Percentiles rank a stretch among this genome's conserved stretches.
Evolutionary conservation across 2,888 invertebrate genomes (phyloP).

Genomic region (Nemoura dubitans): DNA sequence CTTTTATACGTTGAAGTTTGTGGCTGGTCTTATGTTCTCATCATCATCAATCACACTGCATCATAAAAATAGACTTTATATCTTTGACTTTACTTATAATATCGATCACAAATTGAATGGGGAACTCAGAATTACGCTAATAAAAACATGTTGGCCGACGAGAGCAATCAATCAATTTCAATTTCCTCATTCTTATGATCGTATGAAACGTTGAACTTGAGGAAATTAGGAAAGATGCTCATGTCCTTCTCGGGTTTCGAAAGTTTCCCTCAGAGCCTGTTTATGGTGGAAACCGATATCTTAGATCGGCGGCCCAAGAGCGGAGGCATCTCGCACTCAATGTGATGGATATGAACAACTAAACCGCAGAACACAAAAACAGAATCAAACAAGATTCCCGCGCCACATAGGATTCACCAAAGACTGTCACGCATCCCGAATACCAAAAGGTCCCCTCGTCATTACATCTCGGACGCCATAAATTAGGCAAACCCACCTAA

Average conservation of each 20-base stretch:
- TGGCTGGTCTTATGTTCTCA: background rate
- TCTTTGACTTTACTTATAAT: constrained; percentile 12
- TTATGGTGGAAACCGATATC: too few relatives aligned
- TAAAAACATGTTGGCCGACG: background rate
- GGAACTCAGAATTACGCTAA: background rate
- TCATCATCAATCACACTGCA: background rate
- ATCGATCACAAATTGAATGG: constrained; percentile 7
- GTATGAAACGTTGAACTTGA: background rate
- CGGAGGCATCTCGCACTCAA: too few relatives aligned
- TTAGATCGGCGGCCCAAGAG: too few relatives aligned
- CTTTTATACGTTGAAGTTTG: background rate
- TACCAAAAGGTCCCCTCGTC: background rate
- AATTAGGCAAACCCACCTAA: background rate
- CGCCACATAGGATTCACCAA: too few relatives aligned
- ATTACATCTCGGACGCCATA: background rate
- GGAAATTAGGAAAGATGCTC: background rate
- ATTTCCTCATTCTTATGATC: background rate
- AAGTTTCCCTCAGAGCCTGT: background rate
- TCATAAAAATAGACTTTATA: constrained; percentile 12
- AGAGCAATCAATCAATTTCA: background rate
- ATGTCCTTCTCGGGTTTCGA: background rate
- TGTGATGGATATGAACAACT: too few relatives aligned
- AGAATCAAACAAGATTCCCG: too few relatives aligned
- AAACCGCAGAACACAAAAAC: too few relatives aligned
- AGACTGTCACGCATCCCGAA: background rate